Evolutionary conservation across 2,113 vertebrate species (phyloP).

Genomic region (Pseudopipra pipra): DNA sequence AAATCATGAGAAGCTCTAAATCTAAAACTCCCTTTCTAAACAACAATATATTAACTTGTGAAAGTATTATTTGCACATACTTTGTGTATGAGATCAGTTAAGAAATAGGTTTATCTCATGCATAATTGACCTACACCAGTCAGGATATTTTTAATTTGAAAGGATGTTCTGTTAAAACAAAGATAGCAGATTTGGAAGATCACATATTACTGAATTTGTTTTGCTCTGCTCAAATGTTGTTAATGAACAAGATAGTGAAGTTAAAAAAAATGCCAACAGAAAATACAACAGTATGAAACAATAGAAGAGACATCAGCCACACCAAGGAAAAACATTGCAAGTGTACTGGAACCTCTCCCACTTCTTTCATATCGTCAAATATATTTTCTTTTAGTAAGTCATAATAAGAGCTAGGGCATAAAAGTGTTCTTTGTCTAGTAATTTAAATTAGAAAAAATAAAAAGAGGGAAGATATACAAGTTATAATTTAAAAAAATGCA

Average conservation of each 20-base stretch:
- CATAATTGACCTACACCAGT: background rate
- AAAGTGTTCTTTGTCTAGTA: background rate
- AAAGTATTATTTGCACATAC: background rate
- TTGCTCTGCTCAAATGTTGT: background rate
- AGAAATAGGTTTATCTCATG: background rate
- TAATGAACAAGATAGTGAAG: background rate
- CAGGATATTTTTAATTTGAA: conserved; percentile 29
- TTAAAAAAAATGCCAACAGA: background rate
- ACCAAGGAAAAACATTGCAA: background rate
- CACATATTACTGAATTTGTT: background rate
- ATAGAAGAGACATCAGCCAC: background rate
- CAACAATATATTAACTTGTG: background rate
- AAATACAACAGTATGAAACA: background rate
- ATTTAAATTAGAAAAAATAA: background rate
- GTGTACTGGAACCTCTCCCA: background rate
- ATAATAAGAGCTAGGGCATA: background rate
- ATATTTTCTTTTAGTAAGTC: background rate
- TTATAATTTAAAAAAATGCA: background rate
- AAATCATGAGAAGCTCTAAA: background rate
- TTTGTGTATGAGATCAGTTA: background rate
- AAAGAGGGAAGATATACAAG: background rate
- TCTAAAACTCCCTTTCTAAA: background rate
- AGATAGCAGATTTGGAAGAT: background rate
- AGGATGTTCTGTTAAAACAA: conserved; percentile 42
- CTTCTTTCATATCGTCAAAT: background rate